Base-by-base conservation (phyloP, 2,797 vertebrate genomes). In the Danio choprae region DNA sequence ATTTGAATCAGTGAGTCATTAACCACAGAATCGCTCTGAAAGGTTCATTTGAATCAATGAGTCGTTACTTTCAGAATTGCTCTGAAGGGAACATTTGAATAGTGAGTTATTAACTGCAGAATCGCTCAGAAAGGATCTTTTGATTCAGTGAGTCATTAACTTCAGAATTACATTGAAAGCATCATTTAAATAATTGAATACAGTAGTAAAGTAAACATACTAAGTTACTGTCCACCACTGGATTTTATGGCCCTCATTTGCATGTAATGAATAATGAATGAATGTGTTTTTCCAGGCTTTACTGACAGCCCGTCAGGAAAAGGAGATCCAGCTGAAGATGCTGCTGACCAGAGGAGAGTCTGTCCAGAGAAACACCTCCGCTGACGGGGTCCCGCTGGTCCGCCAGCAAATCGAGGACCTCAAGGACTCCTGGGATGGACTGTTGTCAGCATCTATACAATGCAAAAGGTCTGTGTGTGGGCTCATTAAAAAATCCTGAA, bases 271-370 rank as follows among this genome's bases (percentile, higher is more conserved):
- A 13, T 43, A 38, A 9, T 20, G 12, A 44, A 55, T 20, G 10
- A 41, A 11, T 50, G 9, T 16, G 11, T 20, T 5, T 16, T 22
- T 20, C 15, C 79, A 99, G 98, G 94, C 94, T 7, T 90, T 99
- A 51, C 87, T 99, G 68, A 93, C 96, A 7, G 93, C 95, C 74
- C 96, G 95, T 73, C 97, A 98, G 87, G 98, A 99, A 88, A 96
- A 97, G 81, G 98, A 99, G 94, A 98, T 99, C 75, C 96, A 98
- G 89, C 92, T 99, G 86, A 99, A 97, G 90, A 97, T 98, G 94
- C 82, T 96, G 71, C 85, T 98, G 75, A 95, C 96, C 4, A 93
- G 96, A 76, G 98, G 97, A 48, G 98, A 99, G 80, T 96, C 95
- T 4, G 96, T 98, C 74, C 94, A 98, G 81, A 96, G 97, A 84